These are phyloP conservation scores for Molossus alvarezi DNA, from an alignment of 2,797 vertebrate genomes.

Conservation along the genomic window DNA sequence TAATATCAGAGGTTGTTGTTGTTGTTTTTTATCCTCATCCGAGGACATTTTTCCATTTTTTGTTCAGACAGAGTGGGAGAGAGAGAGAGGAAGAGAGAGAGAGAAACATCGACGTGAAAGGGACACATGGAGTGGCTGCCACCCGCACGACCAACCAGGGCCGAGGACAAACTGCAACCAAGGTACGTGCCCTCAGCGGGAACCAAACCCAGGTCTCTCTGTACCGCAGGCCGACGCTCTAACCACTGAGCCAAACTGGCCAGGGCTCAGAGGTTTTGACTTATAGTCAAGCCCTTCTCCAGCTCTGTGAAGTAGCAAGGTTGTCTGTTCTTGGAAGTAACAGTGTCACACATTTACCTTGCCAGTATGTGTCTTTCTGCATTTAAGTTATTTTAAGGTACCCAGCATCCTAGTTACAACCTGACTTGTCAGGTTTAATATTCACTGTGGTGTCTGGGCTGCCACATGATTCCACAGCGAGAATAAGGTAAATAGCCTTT, in stretches of 20 bases:
- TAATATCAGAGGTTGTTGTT: background rate
- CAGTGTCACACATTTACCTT: background rate
- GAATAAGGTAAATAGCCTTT: constrained; percentile 43
- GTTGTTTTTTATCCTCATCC: background rate
- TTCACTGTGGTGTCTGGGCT: background rate
- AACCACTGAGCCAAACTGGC: too few species aligned
- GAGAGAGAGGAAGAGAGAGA: too few species aligned
- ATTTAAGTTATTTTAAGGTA: constrained; percentile 37
- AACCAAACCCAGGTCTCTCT: too few species aligned
- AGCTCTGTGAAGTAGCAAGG: background rate
- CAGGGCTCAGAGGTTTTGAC: background rate
- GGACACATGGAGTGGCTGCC: too few species aligned
- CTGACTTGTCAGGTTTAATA: constrained; percentile 43
- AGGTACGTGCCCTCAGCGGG: too few species aligned
- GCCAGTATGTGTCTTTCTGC: background rate
- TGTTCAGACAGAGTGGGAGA: too few species aligned
- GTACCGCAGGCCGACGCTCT: too few species aligned
- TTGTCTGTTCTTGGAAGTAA: background rate
- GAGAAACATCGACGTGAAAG: too few species aligned
- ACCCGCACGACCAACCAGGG: too few species aligned
- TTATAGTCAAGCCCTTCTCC: background rate
- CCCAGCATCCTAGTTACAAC: background rate
- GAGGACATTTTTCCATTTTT: too few species aligned
- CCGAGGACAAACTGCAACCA: too few species aligned
- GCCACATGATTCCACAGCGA: constrained; percentile 27